These are phyloP conservation scores for Gymnothorax javanicus DNA, from an alignment of 2,797 vertebrate species.

Conservation along the genomic window DNA sequence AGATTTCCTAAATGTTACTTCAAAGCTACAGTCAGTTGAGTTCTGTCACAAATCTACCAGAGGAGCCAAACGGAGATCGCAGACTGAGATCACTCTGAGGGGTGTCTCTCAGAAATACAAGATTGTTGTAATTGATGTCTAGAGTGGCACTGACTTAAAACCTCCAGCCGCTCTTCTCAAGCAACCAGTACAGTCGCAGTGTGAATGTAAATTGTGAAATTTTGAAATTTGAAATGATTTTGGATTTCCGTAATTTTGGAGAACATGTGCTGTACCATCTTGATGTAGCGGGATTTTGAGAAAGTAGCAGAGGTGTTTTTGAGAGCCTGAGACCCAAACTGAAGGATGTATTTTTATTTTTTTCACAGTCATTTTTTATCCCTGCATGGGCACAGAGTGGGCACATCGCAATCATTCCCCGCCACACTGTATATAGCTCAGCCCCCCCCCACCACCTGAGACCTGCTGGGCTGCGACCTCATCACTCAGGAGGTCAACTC, in stretches of 20 bases:
- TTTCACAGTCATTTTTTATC: background rate
- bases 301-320: background rate
- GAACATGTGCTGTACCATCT: background rate
- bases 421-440: constrained; percentile 24
- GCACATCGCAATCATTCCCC: constrained; percentile 60
- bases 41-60: too few relatives aligned
- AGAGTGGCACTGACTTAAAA: too few relatives aligned
- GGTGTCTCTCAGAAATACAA: too few relatives aligned
- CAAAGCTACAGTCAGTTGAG: too few relatives aligned
- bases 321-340: background rate
- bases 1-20: too few relatives aligned
- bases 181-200: too few relatives aligned
- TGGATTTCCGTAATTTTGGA: background rate
- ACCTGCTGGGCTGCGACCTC: constrained; percentile 70
- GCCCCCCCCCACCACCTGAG: constrained; percentile 39
- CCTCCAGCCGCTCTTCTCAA: too few relatives aligned
- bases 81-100: too few relatives aligned
- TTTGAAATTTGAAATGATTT: background rate
- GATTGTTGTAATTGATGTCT: too few relatives aligned
- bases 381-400: constrained; percentile 50
- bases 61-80: too few relatives aligned
- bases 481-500: constrained; percentile 66
- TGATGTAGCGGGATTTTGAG: background rate
- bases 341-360: background rate
- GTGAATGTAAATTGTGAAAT: too few relatives aligned